Conservation (phyloP, 2,888 invertebrate species). For the Cataglyphis livida region DNA sequence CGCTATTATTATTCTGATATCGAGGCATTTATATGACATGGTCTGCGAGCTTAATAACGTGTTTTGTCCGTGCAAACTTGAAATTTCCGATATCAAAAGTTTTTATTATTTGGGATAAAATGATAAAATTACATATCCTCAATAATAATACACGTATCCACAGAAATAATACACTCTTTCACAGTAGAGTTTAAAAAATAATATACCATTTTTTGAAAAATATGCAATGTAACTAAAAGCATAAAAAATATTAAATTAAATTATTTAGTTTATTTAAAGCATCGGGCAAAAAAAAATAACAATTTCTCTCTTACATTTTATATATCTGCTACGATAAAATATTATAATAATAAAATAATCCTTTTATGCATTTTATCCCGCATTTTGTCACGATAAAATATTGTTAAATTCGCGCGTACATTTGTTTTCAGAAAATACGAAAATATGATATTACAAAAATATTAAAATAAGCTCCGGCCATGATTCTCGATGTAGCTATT, state of each 20-base stretch:
- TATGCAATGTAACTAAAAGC: not conserved
- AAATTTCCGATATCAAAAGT: slow-evolving; percentile 33
- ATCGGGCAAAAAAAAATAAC: not conserved
- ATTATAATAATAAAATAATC: slow-evolving; percentile 18
- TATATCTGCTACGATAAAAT: not conserved
- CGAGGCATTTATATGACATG: slow-evolving; percentile 13
- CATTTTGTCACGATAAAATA: slow-evolving; percentile 19
- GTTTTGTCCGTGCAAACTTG: slow-evolving; percentile 12
- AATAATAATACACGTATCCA: no score
- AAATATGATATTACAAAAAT: slow-evolving; percentile 24
- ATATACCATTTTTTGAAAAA: not conserved
- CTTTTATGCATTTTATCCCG: slow-evolving; percentile 16
- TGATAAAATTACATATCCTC: slow-evolving; percentile 9
- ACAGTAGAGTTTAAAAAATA: not conserved
- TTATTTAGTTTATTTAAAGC: not conserved
- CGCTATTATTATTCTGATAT: slow-evolving; percentile 38
- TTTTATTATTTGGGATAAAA: not conserved
- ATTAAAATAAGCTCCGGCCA: slow-evolving; percentile 3
- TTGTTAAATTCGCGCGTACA: not conserved
- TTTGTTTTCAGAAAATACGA: not conserved
- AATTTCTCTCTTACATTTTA: not conserved
- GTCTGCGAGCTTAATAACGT: slow-evolving; percentile 19
- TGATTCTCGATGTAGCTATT: not conserved
- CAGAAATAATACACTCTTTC: not conserved
- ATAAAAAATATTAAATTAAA: not conserved